These are phyloP conservation scores for Euleptes europaea DNA, from an alignment of 2,113 vertebrate genomes.

Conservation along the genomic window DNA sequence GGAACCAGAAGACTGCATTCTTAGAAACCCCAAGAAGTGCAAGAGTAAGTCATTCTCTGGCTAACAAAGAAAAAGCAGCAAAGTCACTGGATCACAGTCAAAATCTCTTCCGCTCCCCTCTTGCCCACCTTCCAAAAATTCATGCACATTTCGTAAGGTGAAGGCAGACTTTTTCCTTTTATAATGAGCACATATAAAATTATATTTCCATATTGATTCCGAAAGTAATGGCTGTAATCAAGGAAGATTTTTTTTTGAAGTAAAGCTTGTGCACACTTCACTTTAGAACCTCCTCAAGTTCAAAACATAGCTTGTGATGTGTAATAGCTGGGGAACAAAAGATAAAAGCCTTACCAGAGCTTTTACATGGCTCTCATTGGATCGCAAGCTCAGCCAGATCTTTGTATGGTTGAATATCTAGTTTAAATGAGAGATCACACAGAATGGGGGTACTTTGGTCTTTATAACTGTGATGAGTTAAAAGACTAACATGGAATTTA, in stretches of 20 bases:
- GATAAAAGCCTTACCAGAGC: neutral
- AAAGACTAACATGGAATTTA: neutral
- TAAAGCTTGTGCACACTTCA: neutral
- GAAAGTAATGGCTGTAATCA: neutral
- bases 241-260: neutral
- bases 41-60: neutral
- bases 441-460: neutral
- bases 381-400: neutral
- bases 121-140: neutral
- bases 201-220: neutral
- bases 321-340: too few species aligned
- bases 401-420: neutral
- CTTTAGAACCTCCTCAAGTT: neutral
- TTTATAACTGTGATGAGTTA: neutral
- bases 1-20: neutral
- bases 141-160: neutral
- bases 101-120: neutral
- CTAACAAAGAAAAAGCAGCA: neutral
- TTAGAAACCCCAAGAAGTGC: neutral
- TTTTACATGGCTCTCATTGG: neutral
- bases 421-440: neutral
- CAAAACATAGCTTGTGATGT: neutral
- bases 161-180: neutral
- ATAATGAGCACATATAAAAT: neutral
- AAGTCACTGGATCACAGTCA: neutral